A percentile compares a stretch with the other conserved stretches of the same genome.
These are phyloP conservation scores for Hirtodrosophila trivittata DNA, from an alignment of 2,888 invertebrate species.

Conservation along the genomic window DNA sequence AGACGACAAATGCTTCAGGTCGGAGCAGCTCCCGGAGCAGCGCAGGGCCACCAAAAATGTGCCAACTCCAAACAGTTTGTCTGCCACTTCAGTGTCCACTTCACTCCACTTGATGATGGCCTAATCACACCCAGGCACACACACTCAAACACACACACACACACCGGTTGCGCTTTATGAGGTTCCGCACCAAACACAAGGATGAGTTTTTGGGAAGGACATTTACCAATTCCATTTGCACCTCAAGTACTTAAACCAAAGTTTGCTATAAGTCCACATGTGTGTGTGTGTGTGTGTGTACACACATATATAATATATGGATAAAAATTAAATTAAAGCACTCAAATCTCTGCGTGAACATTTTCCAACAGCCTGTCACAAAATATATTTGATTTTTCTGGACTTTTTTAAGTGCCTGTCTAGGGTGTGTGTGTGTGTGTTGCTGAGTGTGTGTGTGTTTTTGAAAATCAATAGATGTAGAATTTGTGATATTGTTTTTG, in stretches of 20 bases:
- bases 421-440: slow-evolving; percentile 5
- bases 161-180: no score
- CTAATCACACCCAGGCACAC: slow-evolving; percentile 62
- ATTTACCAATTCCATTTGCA: slow-evolving; percentile 61
- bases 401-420: slow-evolving; percentile 38
- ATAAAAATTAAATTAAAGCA: slow-evolving; percentile 56
- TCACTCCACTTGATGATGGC: slow-evolving; percentile 37
- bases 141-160: slow-evolving; percentile 19
- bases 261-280: slow-evolving; percentile 48
- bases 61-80: slow-evolving; percentile 23
- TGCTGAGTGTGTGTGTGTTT: slow-evolving; percentile 5
- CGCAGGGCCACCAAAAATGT: slow-evolving; percentile 29
- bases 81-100: slow-evolving; percentile 2
- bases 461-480: slow-evolving; percentile 43
- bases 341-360: slow-evolving; percentile 56
- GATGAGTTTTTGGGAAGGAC: slow-evolving; percentile 22
- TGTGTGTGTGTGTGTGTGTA: slow-evolving; percentile 36
- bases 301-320: slow-evolving; percentile 28
- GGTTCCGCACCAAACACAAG: slow-evolving; percentile 68
- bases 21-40: slow-evolving; percentile 11
- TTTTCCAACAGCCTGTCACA: slow-evolving; percentile 54
- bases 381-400: slow-evolving; percentile 15
- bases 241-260: slow-evolving; percentile 66
- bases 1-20: slow-evolving; percentile 25
- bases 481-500: slow-evolving; percentile 27